Evolutionary conservation across 2,113 vertebrate genomes (phyloP), one percentile per base, ranked within the genome.

Genomic region (Scomber colias): DNA sequence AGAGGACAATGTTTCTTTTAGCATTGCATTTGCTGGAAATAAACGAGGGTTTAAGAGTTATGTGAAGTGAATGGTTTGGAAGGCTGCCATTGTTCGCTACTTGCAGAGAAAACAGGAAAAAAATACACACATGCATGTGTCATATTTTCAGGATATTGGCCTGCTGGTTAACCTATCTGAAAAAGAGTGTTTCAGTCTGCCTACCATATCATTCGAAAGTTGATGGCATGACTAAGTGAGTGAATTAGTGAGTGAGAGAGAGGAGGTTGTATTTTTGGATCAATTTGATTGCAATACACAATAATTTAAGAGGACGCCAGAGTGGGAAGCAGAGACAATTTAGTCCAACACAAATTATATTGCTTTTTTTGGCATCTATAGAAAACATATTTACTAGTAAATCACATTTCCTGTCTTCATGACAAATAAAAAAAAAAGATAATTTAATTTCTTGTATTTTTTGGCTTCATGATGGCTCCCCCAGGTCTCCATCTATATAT

Each of bases 11-110:
- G 24, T 13, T 11, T 80, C 24, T 27, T 59, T 45, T 13, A 65
- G 64, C 24, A 27, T 3, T 27, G 55, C 35, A 27, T 27, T 69
- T 54, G 35, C 48, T 57, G 40, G 17, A 69, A 75, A 50, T 60
- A 19, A 64, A 61, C 11, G 15, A 65, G 53, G 14, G 24, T 70
- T 51, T 62, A 63, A 79, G 63, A 68, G 70, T 15, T 77, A 71
- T 19, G 10, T 53, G 14, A 49, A 60, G 19, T 30, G 45, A 65
- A 3, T 82, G 57, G 46, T 59, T 71, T 79, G 71, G 60, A n/a
- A n/a, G 13, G 53, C 40, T 46, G 62, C 71, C 51, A 63, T 30
- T 49, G 48, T 62, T 83, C 61, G 15, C 4, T 19, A 30, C 62
- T 48, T 2, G 51, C 10, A 21, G 48, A 66, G 11, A 67, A 62